These are phyloP conservation scores for Lordiphosa stackelbergi DNA, from an alignment of 1,140 invertebrate genomes.

Conservation along the genomic window DNA sequence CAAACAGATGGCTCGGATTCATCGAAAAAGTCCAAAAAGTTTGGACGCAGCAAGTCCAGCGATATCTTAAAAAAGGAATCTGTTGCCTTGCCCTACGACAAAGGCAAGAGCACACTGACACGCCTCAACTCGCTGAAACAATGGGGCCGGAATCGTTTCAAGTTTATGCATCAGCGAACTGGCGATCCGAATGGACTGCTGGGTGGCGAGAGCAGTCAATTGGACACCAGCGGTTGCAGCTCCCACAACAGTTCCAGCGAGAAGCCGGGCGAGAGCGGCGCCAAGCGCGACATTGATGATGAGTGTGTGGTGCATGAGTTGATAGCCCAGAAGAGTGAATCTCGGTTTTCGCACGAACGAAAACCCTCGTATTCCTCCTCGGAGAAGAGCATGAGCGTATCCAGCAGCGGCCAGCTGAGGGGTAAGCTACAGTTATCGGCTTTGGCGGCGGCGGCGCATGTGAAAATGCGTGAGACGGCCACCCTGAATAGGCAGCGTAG, in stretches of 20 bases:
- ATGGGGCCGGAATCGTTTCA: slow-evolving; percentile 88
- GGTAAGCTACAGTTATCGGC: slow-evolving; percentile 60
- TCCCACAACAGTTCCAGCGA: slow-evolving; percentile 68
- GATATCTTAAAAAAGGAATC: slow-evolving; percentile 81
- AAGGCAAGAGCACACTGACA: slow-evolving; percentile 79
- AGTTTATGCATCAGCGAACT: slow-evolving; percentile 84
- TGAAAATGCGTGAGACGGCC: slow-evolving; percentile 85
- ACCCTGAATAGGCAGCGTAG: slow-evolving; percentile 80
- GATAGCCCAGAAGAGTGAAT: slow-evolving; percentile 71
- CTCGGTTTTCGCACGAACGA: slow-evolving; percentile 81
- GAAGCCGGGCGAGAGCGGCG: slow-evolving; percentile 38
- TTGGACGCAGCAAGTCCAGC: slow-evolving; percentile 82
- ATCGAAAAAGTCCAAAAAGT: slow-evolving; percentile 65
- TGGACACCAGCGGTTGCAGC: slow-evolving; percentile 77
- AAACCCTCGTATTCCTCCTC: slow-evolving; percentile 87
- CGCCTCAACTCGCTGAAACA: slow-evolving; percentile 89
- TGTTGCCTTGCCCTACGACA: slow-evolving; percentile 79
- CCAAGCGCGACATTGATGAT: slow-evolving; percentile 78
- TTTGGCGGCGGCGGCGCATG: slow-evolving; percentile 67
- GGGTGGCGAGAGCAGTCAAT: slow-evolving; percentile 42
- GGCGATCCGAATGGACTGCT: slow-evolving; percentile 48
- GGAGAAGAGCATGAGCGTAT: slow-evolving; percentile 81
- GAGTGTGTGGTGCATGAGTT: slow-evolving; percentile 81
- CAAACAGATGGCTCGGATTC: slow-evolving; percentile 21
- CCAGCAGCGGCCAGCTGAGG: slow-evolving; percentile 66